A percentile compares a stretch with the other conserved stretches of the same genome.
Conservation (phyloP, 2,888 invertebrate genomes). For the Volucella bombylans region DNA sequence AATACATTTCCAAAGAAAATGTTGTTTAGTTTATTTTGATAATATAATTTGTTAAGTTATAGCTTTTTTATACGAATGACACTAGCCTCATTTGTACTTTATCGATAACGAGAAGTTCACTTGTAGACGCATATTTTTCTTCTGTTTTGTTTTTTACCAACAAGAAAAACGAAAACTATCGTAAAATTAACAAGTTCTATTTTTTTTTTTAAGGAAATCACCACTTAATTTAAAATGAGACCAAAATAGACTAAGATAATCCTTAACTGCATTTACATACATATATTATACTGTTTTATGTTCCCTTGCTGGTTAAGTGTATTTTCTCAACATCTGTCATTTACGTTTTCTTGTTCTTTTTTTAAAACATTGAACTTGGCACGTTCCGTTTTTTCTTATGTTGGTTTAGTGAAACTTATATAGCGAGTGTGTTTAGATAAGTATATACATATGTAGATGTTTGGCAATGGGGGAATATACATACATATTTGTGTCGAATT, state of each 20-base stretch:
- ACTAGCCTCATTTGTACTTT: no score
- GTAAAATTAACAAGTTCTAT: constrained; percentile 30
- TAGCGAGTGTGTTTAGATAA: constrained; percentile 27
- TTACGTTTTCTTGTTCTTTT: constrained; percentile 54
- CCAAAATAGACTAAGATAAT: constrained; percentile 48
- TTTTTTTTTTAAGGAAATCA: constrained; percentile 23
- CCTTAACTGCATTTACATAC: constrained; percentile 50
- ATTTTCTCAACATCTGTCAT: constrained; percentile 46
- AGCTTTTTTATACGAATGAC: no score
- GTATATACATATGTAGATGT: neutral
- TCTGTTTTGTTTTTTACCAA: neutral
- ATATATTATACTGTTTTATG: constrained; percentile 33
- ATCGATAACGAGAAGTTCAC: no score
- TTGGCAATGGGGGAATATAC: neutral
- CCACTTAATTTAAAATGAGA: constrained; percentile 33
- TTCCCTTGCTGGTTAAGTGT: constrained; percentile 27
- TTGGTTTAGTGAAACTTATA: constrained; percentile 41
- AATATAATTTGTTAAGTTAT: no score
- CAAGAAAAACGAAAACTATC: constrained; percentile 20
- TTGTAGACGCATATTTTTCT: no score
- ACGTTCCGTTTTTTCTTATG: constrained; percentile 57
- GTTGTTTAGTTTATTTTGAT: no score
- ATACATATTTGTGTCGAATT: constrained; percentile 37
- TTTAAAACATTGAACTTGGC: constrained; percentile 51
- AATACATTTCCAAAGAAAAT: no score